A percentile compares a stretch with the other conserved stretches of the same genome.
These are phyloP conservation scores for Brachionus koreanus DNA, from an alignment of 1,140 invertebrate genomes.

Conservation along the genomic window DNA sequence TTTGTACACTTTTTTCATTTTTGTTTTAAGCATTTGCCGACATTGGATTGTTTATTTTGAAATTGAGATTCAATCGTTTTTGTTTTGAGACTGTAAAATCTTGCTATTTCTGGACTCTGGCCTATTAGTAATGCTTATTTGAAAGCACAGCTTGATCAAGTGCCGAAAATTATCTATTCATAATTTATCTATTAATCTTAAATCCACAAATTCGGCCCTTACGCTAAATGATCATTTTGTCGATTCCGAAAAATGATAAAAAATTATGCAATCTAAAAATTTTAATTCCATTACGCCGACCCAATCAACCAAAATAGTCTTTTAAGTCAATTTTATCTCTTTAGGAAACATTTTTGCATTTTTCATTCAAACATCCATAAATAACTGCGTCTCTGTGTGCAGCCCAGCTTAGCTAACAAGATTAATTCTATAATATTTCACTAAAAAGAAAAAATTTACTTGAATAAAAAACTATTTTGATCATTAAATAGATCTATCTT, in stretches of 20 bases:
- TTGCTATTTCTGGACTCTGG: not conserved
- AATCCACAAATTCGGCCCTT: not conserved
- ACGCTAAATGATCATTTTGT: not conserved
- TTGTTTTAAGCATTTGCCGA: not conserved
- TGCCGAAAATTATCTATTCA: not conserved
- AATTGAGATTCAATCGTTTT: not conserved
- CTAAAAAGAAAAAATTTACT: not conserved
- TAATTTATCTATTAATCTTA: not conserved
- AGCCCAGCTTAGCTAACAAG: not conserved
- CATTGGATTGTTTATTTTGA: slow-evolving; percentile 26
- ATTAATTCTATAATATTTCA: not conserved
- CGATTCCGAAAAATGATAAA: not conserved
- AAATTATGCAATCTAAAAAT: not conserved
- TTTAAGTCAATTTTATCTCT: not conserved
- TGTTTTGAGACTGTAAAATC: not conserved
- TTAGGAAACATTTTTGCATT: not conserved
- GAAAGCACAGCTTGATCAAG: slow-evolving; percentile 3
- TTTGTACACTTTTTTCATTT: not conserved
- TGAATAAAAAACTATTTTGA: too few species aligned
- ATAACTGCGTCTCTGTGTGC: not conserved
- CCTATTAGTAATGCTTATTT: not conserved
- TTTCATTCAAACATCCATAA: not conserved
- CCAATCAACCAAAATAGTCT: not conserved
- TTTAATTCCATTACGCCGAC: not conserved
- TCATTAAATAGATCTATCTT: too few species aligned